Base-by-base conservation (phyloP, 2,113 vertebrate genomes). In the Rhinolophus ferrumequinum region DNA sequence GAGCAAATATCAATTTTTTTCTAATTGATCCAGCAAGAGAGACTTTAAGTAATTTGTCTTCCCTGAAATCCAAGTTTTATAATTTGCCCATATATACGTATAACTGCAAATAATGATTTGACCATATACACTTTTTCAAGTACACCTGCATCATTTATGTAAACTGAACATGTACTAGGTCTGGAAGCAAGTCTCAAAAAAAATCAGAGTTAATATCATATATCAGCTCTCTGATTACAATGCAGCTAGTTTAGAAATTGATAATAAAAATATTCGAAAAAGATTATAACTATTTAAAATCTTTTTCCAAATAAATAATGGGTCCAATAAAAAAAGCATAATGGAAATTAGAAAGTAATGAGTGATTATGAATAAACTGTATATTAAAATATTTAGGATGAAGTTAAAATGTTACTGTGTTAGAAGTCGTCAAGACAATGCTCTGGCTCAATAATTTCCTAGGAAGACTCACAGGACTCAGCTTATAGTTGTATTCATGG, bases 241-340 rank as follows among this genome's bases (percentile, higher is more conserved):
- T 52, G 26, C 0, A 94, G 41, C 18, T 81, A 50, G 15, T 9
- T 92, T 92, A 96, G 54, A 80, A 90, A 62, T 52, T 94, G 8
- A 73, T 82, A 70, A 79, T 82, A 50, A 86, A 92, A 94, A 69
- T 41, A 86, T 38, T 90, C 81, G 54, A 70, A 85, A 93, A 64
- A 30, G 3, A 83, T 26, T 67, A 30, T 91, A 93, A 72, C 2
- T 60, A 76, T 38, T 88, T 93, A 69, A 94, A 75, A 52, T 22
- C 33, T 75, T 30, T 60, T 96, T 87, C 22, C 44, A 86, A 95
- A 80, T 82, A 86, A 19, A 72, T 58, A 85, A 66, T 72, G 28
- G 7, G 10, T 79, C 21, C 7, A 76, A 76, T 62, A 60, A 76
- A 88, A 83, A 83, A 62, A 52, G 47, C 3, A 47, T 28, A 88